phyloP scores from a whole-genome alignment of 2,797 vertebrate genomes.

The Diplodus sargus region DNA sequence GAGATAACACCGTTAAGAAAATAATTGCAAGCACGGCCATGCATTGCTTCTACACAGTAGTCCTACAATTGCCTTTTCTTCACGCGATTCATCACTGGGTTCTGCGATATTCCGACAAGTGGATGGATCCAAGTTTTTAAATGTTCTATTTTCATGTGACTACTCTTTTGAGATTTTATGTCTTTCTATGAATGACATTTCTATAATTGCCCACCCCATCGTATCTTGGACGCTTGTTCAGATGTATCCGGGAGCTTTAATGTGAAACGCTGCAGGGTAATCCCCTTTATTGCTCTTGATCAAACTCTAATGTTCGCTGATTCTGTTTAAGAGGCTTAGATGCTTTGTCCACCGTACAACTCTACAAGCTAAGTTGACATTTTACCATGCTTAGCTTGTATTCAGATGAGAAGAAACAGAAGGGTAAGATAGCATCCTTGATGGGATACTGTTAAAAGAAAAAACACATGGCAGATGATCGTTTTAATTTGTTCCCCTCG shows the following conservation, averaged over 20 bases:
- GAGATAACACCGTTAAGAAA: too few relatives aligned
- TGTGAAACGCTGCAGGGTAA: conserved; percentile 8
- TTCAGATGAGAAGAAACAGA: background rate
- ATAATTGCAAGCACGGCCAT: too few relatives aligned
- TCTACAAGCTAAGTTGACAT: background rate
- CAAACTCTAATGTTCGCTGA: conserved; percentile 18
- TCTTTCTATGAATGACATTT: background rate
- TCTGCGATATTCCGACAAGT: too few relatives aligned
- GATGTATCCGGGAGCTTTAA: background rate
- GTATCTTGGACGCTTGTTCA: background rate
- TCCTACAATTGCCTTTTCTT: too few relatives aligned
- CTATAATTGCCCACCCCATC: background rate
- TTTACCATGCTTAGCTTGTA: background rate
- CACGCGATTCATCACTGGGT: too few relatives aligned
- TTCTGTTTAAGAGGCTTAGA: conserved; percentile 37
- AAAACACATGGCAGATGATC: background rate
- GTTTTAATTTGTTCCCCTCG: background rate
- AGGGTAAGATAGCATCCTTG: background rate
- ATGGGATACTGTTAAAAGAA: conserved; percentile 5
- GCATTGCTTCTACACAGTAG: too few relatives aligned
- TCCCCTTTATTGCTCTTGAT: conserved; percentile 13
- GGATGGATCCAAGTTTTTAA: too few relatives aligned
- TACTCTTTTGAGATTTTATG: too few relatives aligned
- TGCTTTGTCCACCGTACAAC: background rate
- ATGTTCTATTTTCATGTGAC: background rate